phyloP scores from a whole-genome alignment of 2,797 vertebrate genomes.

The Phyllotis vaccarum region DNA sequence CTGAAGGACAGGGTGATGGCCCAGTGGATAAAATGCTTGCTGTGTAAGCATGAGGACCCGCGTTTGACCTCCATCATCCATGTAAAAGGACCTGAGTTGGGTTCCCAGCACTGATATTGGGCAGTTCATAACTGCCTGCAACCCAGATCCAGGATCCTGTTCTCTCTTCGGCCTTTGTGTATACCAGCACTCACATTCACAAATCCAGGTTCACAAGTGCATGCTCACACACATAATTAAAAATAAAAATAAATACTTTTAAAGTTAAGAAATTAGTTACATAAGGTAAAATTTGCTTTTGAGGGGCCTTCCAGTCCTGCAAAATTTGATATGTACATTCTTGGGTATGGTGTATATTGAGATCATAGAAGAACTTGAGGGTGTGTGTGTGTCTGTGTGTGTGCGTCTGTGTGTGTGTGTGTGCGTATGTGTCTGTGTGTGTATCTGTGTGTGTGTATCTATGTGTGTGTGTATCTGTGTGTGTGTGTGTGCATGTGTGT shows the following conservation, averaged over 20 bases:
- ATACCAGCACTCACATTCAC: neutral
- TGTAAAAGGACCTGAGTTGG: neutral
- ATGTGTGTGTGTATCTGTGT: rapidly evolving
- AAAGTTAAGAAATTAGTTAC: neutral
- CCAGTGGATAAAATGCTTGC: too few relatives aligned
- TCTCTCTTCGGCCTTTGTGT: neutral
- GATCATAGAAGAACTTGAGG: neutral
- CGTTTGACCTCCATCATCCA: neutral
- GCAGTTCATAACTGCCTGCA: too few relatives aligned
- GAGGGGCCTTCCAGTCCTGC: neutral
- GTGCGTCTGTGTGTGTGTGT: too few relatives aligned
- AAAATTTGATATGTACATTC: neutral
- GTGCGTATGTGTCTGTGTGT: too few relatives aligned
- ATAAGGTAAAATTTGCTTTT: neutral
- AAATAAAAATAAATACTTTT: neutral
- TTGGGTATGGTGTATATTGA: neutral
- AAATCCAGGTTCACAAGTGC: neutral
- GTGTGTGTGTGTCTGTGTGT: neutral
- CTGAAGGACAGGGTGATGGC: neutral
- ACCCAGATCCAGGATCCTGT: neutral
- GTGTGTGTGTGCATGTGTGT: rapidly evolving
- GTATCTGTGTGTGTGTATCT: neutral
- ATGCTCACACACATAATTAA: neutral
- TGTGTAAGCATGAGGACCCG: neutral
- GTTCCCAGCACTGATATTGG: neutral